These are phyloP conservation scores for Dicycla oo DNA, from an alignment of 2,888 invertebrate species.

Conservation along the genomic window DNA sequence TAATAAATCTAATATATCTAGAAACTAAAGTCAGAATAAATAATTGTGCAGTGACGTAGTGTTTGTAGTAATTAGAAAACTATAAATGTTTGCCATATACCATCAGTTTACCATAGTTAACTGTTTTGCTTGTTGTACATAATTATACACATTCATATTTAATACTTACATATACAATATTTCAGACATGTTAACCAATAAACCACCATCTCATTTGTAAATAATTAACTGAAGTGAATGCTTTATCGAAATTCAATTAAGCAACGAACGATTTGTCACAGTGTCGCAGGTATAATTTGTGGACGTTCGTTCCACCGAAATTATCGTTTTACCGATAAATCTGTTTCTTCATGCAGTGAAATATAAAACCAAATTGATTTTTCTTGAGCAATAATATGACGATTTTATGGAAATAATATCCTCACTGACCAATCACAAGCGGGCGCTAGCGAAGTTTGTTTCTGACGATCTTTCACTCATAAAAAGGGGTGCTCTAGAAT, in stretches of 20 bases:
- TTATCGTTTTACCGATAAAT: conserved; percentile 46
- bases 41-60: conserved; percentile 26
- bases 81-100: conserved; percentile 14
- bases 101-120: conserved; percentile 1
- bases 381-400: conserved; percentile 19
- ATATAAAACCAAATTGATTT: conserved; percentile 37
- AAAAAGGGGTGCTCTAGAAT: conserved; percentile 30
- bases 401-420: conserved; percentile 15
- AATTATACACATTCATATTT: conserved; percentile 15
- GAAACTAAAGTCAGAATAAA: conserved; percentile 24
- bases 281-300: conserved; percentile 49
- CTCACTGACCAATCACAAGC: conserved; percentile 10
- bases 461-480: conserved; percentile 26
- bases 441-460: conserved; percentile 24
- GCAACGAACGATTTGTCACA: conserved; percentile 48
- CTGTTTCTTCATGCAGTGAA: conserved; percentile 28
- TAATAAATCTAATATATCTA: neutral
- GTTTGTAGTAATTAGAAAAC: conserved; percentile 44
- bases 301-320: conserved; percentile 32
- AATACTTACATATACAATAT: neutral
- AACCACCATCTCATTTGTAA: conserved; percentile 38
- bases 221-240: conserved; percentile 41
- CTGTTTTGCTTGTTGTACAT: conserved; percentile 24
- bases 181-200: conserved; percentile 27
- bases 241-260: conserved; percentile 48